Evolutionary conservation across 2,113 vertebrate genomes (phyloP), one percentile per base, ranked within the genome.

Genomic region (Thalassoma bifasciatum): DNA sequence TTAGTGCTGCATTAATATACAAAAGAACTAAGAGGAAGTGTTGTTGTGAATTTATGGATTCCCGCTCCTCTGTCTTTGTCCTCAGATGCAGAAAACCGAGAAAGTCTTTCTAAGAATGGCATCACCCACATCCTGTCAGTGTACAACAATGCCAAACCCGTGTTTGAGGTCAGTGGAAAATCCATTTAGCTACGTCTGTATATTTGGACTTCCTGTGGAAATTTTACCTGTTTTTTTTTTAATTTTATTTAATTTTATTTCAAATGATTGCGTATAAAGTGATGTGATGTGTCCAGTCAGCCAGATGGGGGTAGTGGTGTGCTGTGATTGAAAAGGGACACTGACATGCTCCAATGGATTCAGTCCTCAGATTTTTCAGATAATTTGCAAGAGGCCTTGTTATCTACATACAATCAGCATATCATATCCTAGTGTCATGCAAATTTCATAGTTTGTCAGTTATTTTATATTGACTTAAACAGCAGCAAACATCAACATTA

Each of bases 71-170:
- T 17, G 64, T 82, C 14, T 11, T 53, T 61, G 22, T 70, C 65
- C 59, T 1, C 90, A 97, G 96, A 97, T 92, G 92, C 95, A 0
- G 95, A 97, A 84, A 95, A 96, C 86, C 89, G 61, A 36, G 92
- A 94, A n/a, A 93, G 85, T 54, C 86, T 96, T 68, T 90, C 79
- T 21, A 91, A 87, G 75, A 93, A 95, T 4, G 93, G 95, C 3
- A 94, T 97, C 86, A 96, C 95, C 0, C 96, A 96, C 88, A 95
- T 97, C 86, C 85, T 96, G 50, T 96, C 96, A 0, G 79, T 97
- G 49, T 95, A 96, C 88, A 94, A 92, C 89, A 89, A 92, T 2
- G 95, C 96, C 46, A 92, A 93, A 42, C 95, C 96, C 0, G 86
- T 95, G 61, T 87, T 95, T 78, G 89, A 95, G 93, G 96, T 96